Evolutionary conservation across 2,797 vertebrate genomes (phyloP).

Genomic region (Argyrosomus regius): DNA sequence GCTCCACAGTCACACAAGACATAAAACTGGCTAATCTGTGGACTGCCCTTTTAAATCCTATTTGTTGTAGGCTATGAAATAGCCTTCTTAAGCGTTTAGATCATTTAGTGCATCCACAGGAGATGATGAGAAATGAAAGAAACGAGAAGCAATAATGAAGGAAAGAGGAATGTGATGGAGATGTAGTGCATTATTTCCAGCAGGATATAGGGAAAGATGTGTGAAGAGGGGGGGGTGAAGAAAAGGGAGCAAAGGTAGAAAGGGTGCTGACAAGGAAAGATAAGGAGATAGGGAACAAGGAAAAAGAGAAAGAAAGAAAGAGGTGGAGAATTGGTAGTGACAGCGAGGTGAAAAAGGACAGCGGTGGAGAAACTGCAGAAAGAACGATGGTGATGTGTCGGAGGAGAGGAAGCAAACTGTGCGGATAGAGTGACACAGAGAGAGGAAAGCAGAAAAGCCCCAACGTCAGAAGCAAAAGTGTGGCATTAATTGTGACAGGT

Average conservation of each 20-base stretch:
- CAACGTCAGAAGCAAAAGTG: conserved; percentile 48
- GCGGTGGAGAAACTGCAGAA: conserved; percentile 35
- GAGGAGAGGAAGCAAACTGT: conserved; percentile 33
- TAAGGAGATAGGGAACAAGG: conserved; percentile 22
- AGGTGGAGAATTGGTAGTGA: conserved; percentile 66
- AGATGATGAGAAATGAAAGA: conserved; percentile 18
- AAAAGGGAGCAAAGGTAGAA: conserved; percentile 33
- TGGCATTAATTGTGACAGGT: conserved; percentile 74
- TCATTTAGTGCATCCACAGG: conserved; percentile 1
- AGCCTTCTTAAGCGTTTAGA: conserved; percentile 1
- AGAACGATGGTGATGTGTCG: conserved; percentile 36
- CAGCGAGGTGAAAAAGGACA: conserved; percentile 66
- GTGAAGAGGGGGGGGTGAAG: conserved; percentile 1
- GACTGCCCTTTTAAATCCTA: neutral
- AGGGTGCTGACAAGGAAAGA: conserved; percentile 46
- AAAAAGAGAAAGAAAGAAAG: conserved; percentile 37
- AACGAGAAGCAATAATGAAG: conserved; percentile 29
- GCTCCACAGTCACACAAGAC: neutral
- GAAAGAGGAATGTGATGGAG: conserved; percentile 26
- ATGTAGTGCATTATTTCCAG: conserved; percentile 45
- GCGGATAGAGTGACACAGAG: conserved; percentile 58
- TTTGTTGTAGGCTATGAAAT: conserved; percentile 2
- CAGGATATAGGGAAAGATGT: conserved; percentile 20
- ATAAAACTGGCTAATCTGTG: neutral
- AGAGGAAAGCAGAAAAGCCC: conserved; percentile 26